These are phyloP conservation scores for Pangasius sanitwongsei DNA, from an alignment of 2,797 vertebrate species.

Conservation along the genomic window DNA sequence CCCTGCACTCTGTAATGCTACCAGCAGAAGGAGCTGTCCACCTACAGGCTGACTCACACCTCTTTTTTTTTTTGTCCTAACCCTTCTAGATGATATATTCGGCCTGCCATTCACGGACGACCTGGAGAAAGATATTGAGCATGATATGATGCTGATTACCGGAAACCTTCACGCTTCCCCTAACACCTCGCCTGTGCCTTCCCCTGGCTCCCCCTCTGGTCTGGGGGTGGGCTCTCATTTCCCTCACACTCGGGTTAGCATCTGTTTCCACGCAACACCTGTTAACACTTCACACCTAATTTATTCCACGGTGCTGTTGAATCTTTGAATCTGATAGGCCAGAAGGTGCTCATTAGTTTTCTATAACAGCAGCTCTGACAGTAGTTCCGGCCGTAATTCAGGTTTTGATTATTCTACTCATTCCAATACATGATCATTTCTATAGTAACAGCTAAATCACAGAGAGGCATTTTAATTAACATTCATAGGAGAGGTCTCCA, in stretches of 20 bases:
- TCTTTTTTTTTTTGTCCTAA: conserved; percentile 53
- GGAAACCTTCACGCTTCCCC: conserved; percentile 95
- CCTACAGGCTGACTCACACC: neutral
- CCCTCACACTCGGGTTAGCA: conserved; percentile 85
- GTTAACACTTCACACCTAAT: neutral
- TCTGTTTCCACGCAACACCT: neutral
- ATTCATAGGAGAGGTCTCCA: neutral
- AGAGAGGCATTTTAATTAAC: neutral
- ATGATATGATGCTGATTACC: conserved; percentile 91
- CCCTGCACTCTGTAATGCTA: neutral
- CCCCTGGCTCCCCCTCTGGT: conserved; percentile 91
- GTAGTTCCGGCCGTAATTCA: neutral
- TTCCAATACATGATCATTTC: neutral
- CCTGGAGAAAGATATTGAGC: conserved; percentile 93
- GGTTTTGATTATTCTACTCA: neutral
- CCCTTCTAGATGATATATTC: conserved; percentile 86
- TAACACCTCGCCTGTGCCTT: conserved; percentile 91
- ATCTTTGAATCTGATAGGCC: conserved; percentile 1
- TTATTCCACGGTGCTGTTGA: neutral
- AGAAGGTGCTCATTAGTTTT: neutral
- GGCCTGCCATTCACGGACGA: conserved; percentile 82
- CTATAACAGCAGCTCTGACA: neutral
- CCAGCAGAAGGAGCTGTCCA: conserved; percentile 39
- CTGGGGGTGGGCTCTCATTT: conserved; percentile 91
- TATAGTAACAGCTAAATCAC: neutral